Evolutionary conservation across 2,888 invertebrate species (phyloP).

Genomic region (Elysia crispata): DNA sequence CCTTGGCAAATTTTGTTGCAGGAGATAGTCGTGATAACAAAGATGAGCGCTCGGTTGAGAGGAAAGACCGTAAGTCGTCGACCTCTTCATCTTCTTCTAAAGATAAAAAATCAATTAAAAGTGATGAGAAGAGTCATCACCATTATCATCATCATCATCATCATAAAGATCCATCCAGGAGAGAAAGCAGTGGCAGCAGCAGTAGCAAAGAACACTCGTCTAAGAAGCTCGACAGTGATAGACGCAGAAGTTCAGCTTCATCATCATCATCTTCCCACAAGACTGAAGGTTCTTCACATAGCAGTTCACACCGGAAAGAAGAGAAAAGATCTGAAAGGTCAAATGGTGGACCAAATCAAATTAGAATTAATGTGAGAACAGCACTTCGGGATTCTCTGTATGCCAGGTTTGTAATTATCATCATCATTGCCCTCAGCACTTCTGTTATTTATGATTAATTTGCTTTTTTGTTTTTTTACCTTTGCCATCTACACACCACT

Average conservation of each 20-base stretch:
- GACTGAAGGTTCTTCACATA: background rate
- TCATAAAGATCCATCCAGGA: background rate
- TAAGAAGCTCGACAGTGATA: conserved; percentile 21
- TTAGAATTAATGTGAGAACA: conserved; percentile 89
- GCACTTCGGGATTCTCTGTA: conserved; percentile 81
- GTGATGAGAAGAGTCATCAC: background rate
- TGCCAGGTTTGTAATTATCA: conserved; percentile 61
- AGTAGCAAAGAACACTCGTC: conserved; percentile 1
- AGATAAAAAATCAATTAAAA: too few relatives aligned
- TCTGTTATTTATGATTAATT: background rate
- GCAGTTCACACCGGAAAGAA: conserved; percentile 23
- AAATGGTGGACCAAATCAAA: conserved; percentile 63
- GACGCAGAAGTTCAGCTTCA: conserved; percentile 6
- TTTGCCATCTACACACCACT: too few relatives aligned
- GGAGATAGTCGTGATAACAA: too few relatives aligned
- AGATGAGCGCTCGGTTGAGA: too few relatives aligned
- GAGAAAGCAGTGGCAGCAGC: background rate
- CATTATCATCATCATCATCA: background rate
- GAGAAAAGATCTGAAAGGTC: conserved; percentile 44
- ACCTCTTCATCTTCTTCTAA: too few relatives aligned
- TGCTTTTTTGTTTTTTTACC: background rate
- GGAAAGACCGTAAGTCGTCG: too few relatives aligned
- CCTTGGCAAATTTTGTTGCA: too few relatives aligned
- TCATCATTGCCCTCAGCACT: too few relatives aligned
- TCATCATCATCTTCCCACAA: conserved; percentile 15